Evolutionary conservation across 2,797 vertebrate species (phyloP), one percentile per base, ranked within the genome.

Genomic region (Enteromius radiatus): DNA sequence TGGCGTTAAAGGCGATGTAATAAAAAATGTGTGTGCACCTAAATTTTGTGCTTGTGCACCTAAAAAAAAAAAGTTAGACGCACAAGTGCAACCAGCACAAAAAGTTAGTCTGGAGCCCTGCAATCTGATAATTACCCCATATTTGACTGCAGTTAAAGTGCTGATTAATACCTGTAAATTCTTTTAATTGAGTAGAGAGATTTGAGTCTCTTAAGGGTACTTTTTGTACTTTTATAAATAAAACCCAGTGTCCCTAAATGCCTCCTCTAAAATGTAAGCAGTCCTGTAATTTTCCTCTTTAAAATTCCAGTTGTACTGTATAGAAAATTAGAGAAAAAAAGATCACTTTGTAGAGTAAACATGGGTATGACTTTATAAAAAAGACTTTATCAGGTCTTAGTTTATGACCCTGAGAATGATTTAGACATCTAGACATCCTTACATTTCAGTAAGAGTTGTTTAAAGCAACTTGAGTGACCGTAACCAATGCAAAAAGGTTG

Each of bases 91-190:
- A n/a, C n/a, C n/a, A n/a, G n/a, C n/a, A n/a, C n/a, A n/a, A n/a
- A n/a, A n/a, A n/a, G n/a, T n/a, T n/a, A n/a, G n/a, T n/a, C n/a
- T n/a, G n/a, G n/a, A n/a, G n/a, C n/a, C n/a, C n/a, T n/a, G n/a
- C 61, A 38, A 23, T 56, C 11, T 75, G 45, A 64, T n/a, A 65
- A 59, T 63, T 64, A 47, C 12, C 10, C 5, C 1, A n/a, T 65
- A 36, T 64, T 36, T 49, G 17, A 64, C 11, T n/a, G 33, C 23
- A 31, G n/a, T 56, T 56, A 28, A 79, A 43, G 49, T 56, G 64
- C 36, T 70, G 67, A 61, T 71, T 80, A 71, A 71, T 56, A 68
- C 23, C 47, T 43, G 12, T 54, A 31, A 76, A 5, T 31, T 38
- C 36, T 54, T 3, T 1, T 31, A n/a, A 76, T 76, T 54, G 23